Evolutionary conservation across 2,888 invertebrate species (phyloP).

Genomic region (Osmoderma eremita): DNA sequence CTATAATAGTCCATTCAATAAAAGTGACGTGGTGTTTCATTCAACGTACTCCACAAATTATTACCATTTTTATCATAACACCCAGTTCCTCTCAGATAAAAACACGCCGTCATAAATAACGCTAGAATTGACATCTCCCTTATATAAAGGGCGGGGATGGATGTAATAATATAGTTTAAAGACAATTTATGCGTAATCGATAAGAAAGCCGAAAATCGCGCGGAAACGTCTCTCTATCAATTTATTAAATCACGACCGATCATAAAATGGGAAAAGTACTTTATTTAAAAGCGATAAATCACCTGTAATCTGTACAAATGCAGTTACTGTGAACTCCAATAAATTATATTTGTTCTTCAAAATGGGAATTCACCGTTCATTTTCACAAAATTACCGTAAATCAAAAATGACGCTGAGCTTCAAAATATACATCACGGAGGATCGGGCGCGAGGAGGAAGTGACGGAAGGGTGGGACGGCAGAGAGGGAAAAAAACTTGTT

Average conservation of each 20-base stretch:
- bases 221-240: conserved; percentile 41
- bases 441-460: too few species aligned
- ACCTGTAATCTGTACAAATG: conserved; percentile 52
- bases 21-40: background rate
- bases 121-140: conserved; percentile 33
- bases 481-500: conserved; percentile 33
- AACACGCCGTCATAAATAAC: conserved; percentile 36
- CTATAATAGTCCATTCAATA: too few species aligned
- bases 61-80: conserved; percentile 18
- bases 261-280: conserved; percentile 47
- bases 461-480: too few species aligned
- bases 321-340: conserved; percentile 53
- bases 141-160: conserved; percentile 24
- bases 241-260: conserved; percentile 44
- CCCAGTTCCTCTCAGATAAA: conserved; percentile 19
- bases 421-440: conserved; percentile 56
- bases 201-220: conserved; percentile 38
- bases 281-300: conserved; percentile 52
- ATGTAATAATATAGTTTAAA: conserved; percentile 34
- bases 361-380: conserved; percentile 62
- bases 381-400: conserved; percentile 64
- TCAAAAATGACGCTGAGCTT: conserved; percentile 62
- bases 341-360: conserved; percentile 63
- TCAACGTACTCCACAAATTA: background rate
- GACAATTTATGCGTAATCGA: conserved; percentile 44